Percentiles rank a stretch among this genome's conserved stretches.
Conservation (phyloP, 2,797 vertebrate genomes). For the Rhinoraja longicauda region DNA sequence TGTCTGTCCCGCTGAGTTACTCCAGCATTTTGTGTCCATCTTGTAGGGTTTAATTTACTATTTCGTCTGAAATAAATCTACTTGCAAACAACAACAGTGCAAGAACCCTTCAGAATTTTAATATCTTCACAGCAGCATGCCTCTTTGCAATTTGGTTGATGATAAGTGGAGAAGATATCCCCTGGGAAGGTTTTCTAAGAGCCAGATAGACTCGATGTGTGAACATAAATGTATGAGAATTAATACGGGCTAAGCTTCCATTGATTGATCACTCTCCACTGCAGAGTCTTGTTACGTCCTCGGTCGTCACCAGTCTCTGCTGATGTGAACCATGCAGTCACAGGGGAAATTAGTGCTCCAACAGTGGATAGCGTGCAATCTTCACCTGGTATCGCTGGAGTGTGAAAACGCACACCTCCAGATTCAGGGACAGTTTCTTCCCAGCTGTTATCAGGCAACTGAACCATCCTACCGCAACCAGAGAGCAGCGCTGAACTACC, state of each 20-base stretch:
- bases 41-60: too few relatives aligned
- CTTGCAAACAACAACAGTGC: not conserved
- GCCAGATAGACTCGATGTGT: too few relatives aligned
- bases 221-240: too few relatives aligned
- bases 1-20: too few relatives aligned
- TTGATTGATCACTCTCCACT: not conserved
- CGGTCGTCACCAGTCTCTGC: not conserved
- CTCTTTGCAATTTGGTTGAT: not conserved
- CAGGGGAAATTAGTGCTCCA: not conserved
- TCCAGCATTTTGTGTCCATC: too few relatives aligned
- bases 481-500: too few relatives aligned
- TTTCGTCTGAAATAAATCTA: not conserved
- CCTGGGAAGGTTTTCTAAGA: too few relatives aligned
- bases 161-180: not conserved
- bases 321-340: not conserved
- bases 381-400: not conserved
- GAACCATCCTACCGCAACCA: too few relatives aligned
- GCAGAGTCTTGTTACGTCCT: not conserved
- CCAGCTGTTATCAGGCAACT: too few relatives aligned
- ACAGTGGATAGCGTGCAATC: not conserved
- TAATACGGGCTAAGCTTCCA: too few relatives aligned
- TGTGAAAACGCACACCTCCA: too few relatives aligned
- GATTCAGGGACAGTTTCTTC: too few relatives aligned
- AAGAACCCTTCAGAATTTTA: not conserved
- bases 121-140: not conserved